Evolutionary conservation across 1,140 invertebrate genomes (phyloP).

Genomic region (Drosophila ercepeae): DNA sequence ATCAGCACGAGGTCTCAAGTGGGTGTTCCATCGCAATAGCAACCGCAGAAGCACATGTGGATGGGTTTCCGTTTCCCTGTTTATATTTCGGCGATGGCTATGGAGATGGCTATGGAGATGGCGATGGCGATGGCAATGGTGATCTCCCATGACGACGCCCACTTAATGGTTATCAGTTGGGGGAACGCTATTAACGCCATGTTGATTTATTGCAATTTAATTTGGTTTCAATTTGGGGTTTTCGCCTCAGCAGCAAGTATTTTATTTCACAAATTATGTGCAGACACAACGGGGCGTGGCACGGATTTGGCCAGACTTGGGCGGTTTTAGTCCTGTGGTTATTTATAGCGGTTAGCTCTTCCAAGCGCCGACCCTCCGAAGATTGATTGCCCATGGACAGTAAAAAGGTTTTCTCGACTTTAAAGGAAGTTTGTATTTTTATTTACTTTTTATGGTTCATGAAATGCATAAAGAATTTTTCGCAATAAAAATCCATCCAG

Average conservation of each 20-base stretch:
- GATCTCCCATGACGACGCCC: constrained; percentile 66
- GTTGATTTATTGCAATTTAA: constrained; percentile 80
- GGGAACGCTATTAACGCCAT: constrained; percentile 73
- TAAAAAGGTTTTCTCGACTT: constrained; percentile 26
- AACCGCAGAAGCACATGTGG: constrained; percentile 32
- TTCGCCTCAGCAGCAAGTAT: constrained; percentile 50
- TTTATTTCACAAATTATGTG: constrained; percentile 79
- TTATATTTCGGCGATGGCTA: constrained; percentile 50
- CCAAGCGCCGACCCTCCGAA: constrained; percentile 8
- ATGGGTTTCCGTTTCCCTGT: constrained; percentile 18
- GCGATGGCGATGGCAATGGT: too few species aligned
- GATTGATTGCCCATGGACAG: constrained; percentile 41
- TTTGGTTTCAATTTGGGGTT: constrained; percentile 75
- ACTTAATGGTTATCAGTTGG: constrained; percentile 77
- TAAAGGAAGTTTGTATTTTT: constrained; percentile 41
- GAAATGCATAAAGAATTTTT: constrained; percentile 1
- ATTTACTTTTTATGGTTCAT: constrained; percentile 47
- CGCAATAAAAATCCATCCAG: constrained; percentile 21
- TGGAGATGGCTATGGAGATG: too few species aligned
- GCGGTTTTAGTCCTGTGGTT: constrained; percentile 32
- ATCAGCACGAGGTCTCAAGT: constrained; percentile 7
- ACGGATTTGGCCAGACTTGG: constrained; percentile 25
- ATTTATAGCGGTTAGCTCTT: constrained; percentile 56
- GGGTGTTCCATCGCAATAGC: constrained; percentile 4
- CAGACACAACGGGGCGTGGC: constrained; percentile 71